phyloP scores from a whole-genome alignment of 2,797 vertebrate genomes.

The Rhynchotus rufescens region DNA sequence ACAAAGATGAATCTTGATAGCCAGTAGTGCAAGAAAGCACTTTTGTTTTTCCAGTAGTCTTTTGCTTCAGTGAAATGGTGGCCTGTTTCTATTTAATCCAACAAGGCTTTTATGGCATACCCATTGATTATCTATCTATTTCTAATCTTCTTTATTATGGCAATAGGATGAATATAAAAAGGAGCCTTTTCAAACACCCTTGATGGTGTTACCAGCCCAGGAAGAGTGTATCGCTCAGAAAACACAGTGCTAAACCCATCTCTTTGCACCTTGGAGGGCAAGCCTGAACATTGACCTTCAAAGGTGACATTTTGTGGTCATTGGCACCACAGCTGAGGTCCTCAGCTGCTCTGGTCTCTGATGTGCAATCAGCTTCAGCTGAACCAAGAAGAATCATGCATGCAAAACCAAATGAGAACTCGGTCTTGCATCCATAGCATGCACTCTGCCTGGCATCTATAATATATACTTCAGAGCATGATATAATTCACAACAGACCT shows the following conservation, averaged over 20 bases:
- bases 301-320: not conserved
- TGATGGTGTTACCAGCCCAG: not conserved
- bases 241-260: not conserved
- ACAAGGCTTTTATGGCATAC: not conserved
- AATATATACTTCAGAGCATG: not conserved
- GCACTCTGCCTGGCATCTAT: not conserved
- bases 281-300: rapidly evolving
- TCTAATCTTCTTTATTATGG: not conserved
- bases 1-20: not conserved
- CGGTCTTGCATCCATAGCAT: not conserved
- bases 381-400: not conserved
- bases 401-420: not conserved
- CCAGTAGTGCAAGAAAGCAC: not conserved
- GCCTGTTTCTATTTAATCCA: not conserved
- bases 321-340: not conserved
- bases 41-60: not conserved
- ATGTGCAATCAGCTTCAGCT: not conserved
- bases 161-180: not conserved
- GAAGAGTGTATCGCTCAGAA: not conserved
- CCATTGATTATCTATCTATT: not conserved
- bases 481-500: not conserved
- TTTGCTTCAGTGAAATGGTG: not conserved
- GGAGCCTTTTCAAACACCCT: not conserved
- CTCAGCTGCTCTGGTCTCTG: not conserved
- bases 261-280: not conserved